Evolutionary conservation across 2,113 vertebrate species (phyloP), one percentile per base, ranked within the genome.

Genomic region (Barnardius zonarius): DNA sequence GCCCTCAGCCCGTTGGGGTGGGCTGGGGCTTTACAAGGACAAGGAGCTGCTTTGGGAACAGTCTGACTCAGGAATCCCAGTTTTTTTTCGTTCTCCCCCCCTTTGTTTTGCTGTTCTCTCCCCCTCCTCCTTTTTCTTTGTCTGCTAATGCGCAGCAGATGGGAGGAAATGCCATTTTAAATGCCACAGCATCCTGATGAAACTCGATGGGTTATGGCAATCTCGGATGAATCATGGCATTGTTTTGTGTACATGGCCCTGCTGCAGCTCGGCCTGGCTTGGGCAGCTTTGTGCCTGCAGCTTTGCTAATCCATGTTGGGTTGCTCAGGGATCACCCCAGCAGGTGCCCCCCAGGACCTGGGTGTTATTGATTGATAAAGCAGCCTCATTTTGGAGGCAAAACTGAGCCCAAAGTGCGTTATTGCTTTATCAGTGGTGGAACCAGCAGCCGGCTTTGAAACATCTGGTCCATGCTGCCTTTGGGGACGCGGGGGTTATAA

Each of bases 111-210:
- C 86, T 88, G 54, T 91, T 95, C 95, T 95, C 28, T 74, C 72
- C 62, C 92, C 69, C 67, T 87, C 86, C 75, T 83, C 91, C 68
- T 90, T 96, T 92, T 93, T 84, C 95, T 96, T 96, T 96, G 93
- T 96, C 91, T 96, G 91, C 91, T 93, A 97, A 95, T 97, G 91
- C 89, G 25, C 89, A 96, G 89, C 96, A 97, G 96, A 96, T 96
- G 96, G 96, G 92, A 97, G 96, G 96, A 97, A 97, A 97, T 97
- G 97, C 95, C 96, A 97, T 96, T 96, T 94, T 83, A 97, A 97
- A 97, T 97, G 96, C 92, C 96, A 96, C 73, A 86, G 87, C 93
- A 93, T 88, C 87, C 90, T 92, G 92, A 89, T 90, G 92, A 93
- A 96, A 94, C 15, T 82, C 2, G 73, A 93, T 93, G 96, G 95